Evolutionary conservation across 2,888 invertebrate genomes (phyloP).

Genomic region (Lasioglossum pauxillum): DNA sequence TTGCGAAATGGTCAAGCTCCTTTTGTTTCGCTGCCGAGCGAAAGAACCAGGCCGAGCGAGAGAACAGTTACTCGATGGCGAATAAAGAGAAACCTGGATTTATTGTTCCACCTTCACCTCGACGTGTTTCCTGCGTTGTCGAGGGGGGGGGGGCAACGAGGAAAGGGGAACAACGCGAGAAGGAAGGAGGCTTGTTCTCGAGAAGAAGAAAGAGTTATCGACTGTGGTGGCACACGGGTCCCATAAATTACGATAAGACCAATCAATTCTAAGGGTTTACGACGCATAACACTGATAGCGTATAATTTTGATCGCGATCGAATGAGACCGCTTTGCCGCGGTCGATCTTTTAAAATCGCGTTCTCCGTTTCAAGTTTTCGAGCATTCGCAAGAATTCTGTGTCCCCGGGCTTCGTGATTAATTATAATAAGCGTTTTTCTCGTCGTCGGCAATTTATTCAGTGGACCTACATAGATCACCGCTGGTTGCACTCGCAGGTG

Average conservation of each 20-base stretch:
- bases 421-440: not conserved
- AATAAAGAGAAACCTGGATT: constrained; percentile 58
- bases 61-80: constrained; percentile 45
- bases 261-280: constrained; percentile 74
- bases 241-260: constrained; percentile 69
- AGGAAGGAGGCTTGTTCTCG: constrained; percentile 2
- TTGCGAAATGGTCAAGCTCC: constrained; percentile 36
- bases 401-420: not conserved
- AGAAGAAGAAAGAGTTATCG: constrained; percentile 36
- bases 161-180: constrained; percentile 22
- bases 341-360: not conserved
- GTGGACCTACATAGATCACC: not conserved
- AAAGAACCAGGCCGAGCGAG: constrained; percentile 18
- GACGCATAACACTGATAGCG: constrained; percentile 77
- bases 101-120: constrained; percentile 55
- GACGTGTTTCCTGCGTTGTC: constrained; percentile 34
- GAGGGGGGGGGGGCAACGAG: constrained; percentile 18
- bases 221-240: constrained; percentile 21
- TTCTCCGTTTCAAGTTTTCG: too few species aligned
- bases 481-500: not conserved
- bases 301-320: constrained; percentile 73
- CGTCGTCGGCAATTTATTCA: not conserved
- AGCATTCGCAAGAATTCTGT: not conserved
- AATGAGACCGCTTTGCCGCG: constrained; percentile 16
- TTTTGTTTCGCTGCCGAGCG: constrained; percentile 17